A percentile compares a stretch with the other conserved stretches of the same genome.
Conservation (phyloP, 2,888 invertebrate genomes). For the Epinotia ramella region DNA sequence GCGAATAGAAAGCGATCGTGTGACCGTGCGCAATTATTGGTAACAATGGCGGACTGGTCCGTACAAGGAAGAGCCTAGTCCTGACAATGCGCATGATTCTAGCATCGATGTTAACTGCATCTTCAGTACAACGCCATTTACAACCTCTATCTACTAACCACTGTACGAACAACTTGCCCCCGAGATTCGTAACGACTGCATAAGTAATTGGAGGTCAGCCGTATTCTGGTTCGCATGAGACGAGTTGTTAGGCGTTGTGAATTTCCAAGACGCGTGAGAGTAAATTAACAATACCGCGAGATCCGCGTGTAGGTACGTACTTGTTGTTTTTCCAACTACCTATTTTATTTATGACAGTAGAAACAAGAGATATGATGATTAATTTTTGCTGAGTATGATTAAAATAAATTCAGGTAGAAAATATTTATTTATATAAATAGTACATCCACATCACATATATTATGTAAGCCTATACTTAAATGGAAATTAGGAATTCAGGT, state of each 20-base stretch:
- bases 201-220: background rate
- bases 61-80: constrained; percentile 31
- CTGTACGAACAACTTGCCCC: background rate
- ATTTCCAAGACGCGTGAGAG: constrained; percentile 16
- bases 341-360: background rate
- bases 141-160: background rate
- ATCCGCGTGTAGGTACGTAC: background rate
- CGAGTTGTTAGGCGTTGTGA: background rate
- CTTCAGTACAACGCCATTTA: background rate
- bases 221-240: background rate
- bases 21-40: constrained; percentile 52
- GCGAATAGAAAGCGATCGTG: constrained; percentile 51
- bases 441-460: too few species aligned
- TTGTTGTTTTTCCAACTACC: background rate
- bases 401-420: too few species aligned
- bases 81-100: constrained; percentile 32
- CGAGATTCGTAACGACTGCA: background rate
- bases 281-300: constrained; percentile 11
- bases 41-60: constrained; percentile 49
- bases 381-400: background rate
- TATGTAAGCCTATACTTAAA: too few species aligned
- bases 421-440: too few species aligned
- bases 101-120: constrained; percentile 19
- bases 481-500: too few species aligned
- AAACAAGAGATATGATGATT: background rate